Base-by-base conservation (phyloP, 2,888 invertebrate genomes). In the Zele albiditarsus region DNA sequence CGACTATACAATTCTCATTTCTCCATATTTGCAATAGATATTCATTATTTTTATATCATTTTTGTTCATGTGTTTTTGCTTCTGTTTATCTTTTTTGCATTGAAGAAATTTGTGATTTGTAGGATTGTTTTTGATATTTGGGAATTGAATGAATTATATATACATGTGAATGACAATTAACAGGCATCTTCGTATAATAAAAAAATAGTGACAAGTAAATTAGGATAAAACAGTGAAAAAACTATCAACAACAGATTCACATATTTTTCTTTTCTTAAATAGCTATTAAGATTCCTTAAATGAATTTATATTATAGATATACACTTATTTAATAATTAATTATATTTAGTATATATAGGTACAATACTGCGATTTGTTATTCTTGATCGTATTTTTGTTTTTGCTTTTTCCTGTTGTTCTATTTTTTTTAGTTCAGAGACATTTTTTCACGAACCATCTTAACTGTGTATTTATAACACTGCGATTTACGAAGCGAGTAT, bases 201-300 rank as follows among this genome's bases (percentile, higher is more conserved):
- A 73, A 69, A 31, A 78, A 71, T 75, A 77, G 77, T 76, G 73
- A 78, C 74, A 74, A 65, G 70, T 80, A 68, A 80, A 77, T 77
- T 77, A 78, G 72, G 76, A 73, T 79, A 77, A 79, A 81, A 81
- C 76, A 79, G 75, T 80, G 81, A 80, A 80, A 78, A 77, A 80
- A 78, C 74, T 80, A 82, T 80, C 75, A 80, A 83, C 81, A 84
- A 82, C 78, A 80, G 79, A 81, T 79, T 77, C 66, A 76, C 76
- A 79, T 46, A 28, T 63, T 68, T 67, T 60, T 67, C 67, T 60
- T 65, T 77, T 77, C 77, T 80, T 80, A 80, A 76, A 77, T 72
- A 63, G 70, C 57, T 75, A 73, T 58, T 33, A 42, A 60, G 57
- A 38, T 67, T 23, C 14, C 62, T 66, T 53, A 68, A 46, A 63